Base-by-base conservation (phyloP, 2,888 invertebrate genomes). In the Parelbella ahira region DNA sequence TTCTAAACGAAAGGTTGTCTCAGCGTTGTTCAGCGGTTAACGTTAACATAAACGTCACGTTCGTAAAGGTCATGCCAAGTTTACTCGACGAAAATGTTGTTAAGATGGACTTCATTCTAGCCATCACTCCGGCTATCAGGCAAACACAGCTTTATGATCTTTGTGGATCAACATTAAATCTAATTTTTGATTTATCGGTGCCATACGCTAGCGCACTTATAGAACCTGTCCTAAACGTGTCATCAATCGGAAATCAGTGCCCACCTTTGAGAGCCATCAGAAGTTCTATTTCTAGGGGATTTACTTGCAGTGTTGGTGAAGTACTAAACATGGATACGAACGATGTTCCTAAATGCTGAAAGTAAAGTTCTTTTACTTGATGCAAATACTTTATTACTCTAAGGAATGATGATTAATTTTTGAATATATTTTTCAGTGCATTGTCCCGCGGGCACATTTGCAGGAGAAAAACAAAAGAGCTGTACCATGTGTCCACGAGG, bases 381-480 rank as follows among this genome's bases (percentile, higher is more conserved):
- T n/a, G n/a, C n/a, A n/a, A n/a, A n/a, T n/a, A n/a, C n/a, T n/a
- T n/a, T n/a, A n/a, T n/a, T n/a, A n/a, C n/a, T n/a, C n/a, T n/a
- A n/a, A n/a, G n/a, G n/a, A n/a, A n/a, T n/a, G n/a, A n/a, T n/a
- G n/a, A n/a, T n/a, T n/a, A n/a, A n/a, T n/a, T n/a, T n/a, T n/a
- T n/a, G n/a, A n/a, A n/a, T n/a, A n/a, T n/a, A n/a, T 11, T 55
- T 58, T 30, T 18, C 62, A 95, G 95, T 98, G 48, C 96, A 98
- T 67, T 99, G 99, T 70, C 98, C 99, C 3, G 97, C 97, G 54
- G 99, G 99, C 60, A 97, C 98, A 0, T 97, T 93, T 63, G 96
- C 97, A 24, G 93, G 93, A 9, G 94, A 94, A 56, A 96, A 96
- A 59, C 96, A 97, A 81, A 94, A 95, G 63, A 90, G 92, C 44